Evolutionary conservation across 2,888 invertebrate species (phyloP).

Genomic region (Thymelicus lineola): DNA sequence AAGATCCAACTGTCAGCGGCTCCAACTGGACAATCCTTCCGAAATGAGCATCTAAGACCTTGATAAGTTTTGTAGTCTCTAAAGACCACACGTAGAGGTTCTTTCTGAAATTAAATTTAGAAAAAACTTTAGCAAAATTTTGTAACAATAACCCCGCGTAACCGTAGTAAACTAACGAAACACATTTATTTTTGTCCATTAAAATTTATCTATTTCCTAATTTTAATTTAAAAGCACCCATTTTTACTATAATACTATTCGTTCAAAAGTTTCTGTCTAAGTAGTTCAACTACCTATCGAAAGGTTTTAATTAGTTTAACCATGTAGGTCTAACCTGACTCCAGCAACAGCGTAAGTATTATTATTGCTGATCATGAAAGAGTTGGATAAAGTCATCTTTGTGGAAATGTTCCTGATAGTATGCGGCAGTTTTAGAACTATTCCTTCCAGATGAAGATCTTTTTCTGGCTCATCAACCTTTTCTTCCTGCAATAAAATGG

Average conservation of each 20-base stretch:
- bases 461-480: conserved; percentile 68
- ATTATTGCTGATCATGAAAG: conserved; percentile 95
- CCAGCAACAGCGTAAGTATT: conserved; percentile 97
- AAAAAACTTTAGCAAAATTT: neutral
- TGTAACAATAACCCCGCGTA: too few species aligned
- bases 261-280: too few species aligned
- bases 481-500: conserved; percentile 59
- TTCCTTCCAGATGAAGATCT: conserved; percentile 79
- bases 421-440: conserved; percentile 90
- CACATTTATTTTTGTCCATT: too few species aligned
- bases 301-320: too few species aligned
- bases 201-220: too few species aligned
- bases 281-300: too few species aligned
- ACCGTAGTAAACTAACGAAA: too few species aligned
- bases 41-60: conserved; percentile 98
- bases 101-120: conserved; percentile 85
- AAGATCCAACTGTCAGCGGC: conserved; percentile 93
- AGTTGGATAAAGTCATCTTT: conserved; percentile 95
- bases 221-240: too few species aligned
- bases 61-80: conserved; percentile 91
- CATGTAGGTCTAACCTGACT: conserved; percentile 86
- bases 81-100: conserved; percentile 98
- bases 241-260: too few species aligned
- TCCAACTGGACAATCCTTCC: conserved; percentile 97
- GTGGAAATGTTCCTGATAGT: conserved; percentile 97